Conservation (phyloP, 2,888 invertebrate genomes). For the Agrilus mali region DNA sequence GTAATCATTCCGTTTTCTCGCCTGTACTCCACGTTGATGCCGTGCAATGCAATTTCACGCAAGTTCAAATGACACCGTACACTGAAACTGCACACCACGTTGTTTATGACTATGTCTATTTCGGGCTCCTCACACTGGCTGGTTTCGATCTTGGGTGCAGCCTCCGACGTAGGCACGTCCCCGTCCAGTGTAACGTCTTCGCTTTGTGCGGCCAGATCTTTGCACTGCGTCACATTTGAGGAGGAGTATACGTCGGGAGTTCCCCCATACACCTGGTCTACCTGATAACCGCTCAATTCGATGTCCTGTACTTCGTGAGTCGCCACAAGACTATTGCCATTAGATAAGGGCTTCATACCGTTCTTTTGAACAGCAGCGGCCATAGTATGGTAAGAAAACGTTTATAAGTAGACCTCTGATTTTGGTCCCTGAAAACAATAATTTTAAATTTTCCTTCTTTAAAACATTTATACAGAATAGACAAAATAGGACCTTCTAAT, state of each 20-base stretch:
- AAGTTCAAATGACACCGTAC: conserved; percentile 94
- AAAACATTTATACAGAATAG: no score
- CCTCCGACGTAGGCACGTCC: conserved; percentile 13
- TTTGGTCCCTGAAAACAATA: no score
- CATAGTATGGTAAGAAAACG: conserved; percentile 36
- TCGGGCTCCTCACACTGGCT: conserved; percentile 45
- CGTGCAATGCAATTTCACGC: conserved; percentile 83
- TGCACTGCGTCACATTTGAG: conserved; percentile 9
- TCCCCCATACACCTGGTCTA: conserved; percentile 31
- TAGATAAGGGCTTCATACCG: conserved; percentile 63
- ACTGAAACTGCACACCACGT: conserved; percentile 95
- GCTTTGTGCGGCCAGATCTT: conserved; percentile 17
- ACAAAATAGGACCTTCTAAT: no score
- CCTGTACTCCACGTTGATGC: conserved; percentile 88
- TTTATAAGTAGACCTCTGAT: no score
- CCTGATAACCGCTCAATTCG: conserved; percentile 24
- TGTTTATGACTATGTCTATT: conserved; percentile 93
- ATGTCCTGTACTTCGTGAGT: conserved; percentile 33
- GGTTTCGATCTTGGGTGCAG: conserved; percentile 39
- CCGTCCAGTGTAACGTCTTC: conserved; percentile 9
- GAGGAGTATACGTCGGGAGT: conserved; percentile 20
- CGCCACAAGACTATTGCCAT: conserved; percentile 39
- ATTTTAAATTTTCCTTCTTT: no score
- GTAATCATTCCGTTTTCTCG: conserved; percentile 95
- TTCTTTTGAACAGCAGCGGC: conserved; percentile 75